Evolutionary conservation across 2,113 vertebrate species (phyloP), one percentile per base, ranked within the genome.

Genomic region (Leptobrachium leishanense): DNA sequence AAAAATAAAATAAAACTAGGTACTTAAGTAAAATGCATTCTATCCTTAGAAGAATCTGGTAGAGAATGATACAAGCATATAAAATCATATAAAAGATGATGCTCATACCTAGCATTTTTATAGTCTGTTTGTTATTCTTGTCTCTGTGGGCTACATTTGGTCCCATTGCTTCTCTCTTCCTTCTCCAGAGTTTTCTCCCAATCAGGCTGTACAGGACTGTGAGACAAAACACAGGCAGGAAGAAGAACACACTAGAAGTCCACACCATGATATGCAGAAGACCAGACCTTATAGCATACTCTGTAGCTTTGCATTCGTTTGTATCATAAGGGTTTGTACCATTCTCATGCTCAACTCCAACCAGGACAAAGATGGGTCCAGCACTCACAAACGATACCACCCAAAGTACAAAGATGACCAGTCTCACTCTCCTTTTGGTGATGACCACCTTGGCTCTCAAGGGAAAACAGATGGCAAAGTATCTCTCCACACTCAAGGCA

Each of bases 151-250:
- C 91, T 9, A 92, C 77, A 5, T 92, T 93, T 41, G 91, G 94
- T 70, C 91, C 92, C 0, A 94, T 92, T 0, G 91, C 91, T 69
- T 95, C 94, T 1, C 86, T 90, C 80, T 91, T 89, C 50, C 95
- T 92, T 74, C 88, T 93, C 96, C 97, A 98, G 85, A 99, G 90
- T 82, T 95, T 94, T 71, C 96, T 95, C 55, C 96, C 96, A 1
- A 99, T 98, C 82, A 99, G 95, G 79, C 95, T 95, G 91, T 99
- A 99, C 41, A 99, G 93, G 31, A 99, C 94, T 0, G 96, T 96
- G 83, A 99, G 92, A 82, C 97, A 99, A 77, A 99, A 97, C 41
- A 99, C 97, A 0, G 98, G 98, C 87, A 99, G 89, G 86, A 99
- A 96, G 75, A 99, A 99, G 90, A 97, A 99, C 69, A 96, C 79